Evolutionary conservation across 2,888 invertebrate genomes (phyloP).

Genomic region (Nymphalis urticae): DNA sequence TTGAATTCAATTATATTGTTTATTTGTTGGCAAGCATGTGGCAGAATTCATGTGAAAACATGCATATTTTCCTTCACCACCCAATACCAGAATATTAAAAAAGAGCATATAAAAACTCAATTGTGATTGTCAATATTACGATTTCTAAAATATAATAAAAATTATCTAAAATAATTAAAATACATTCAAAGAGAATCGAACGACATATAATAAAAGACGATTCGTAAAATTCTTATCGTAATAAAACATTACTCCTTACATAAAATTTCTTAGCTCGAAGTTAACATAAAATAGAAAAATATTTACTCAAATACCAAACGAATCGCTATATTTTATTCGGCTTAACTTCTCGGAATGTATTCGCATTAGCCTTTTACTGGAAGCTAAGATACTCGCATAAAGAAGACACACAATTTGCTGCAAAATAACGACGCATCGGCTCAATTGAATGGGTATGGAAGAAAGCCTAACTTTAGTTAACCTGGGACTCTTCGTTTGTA

Average conservation of each 20-base stretch:
- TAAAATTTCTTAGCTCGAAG: background rate
- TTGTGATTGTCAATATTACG: too few relatives aligned
- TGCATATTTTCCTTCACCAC: too few relatives aligned
- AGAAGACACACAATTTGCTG: constrained; percentile 50
- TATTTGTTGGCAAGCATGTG: too few relatives aligned
- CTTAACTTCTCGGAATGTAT: constrained; percentile 30
- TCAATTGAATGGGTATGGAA: constrained; percentile 53
- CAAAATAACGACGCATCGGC: constrained; percentile 45
- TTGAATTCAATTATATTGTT: too few relatives aligned
- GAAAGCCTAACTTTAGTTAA: constrained; percentile 36
- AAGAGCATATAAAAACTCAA: too few relatives aligned
- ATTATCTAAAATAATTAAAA: too few relatives aligned
- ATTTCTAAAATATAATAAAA: too few relatives aligned
- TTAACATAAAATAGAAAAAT: constrained; percentile 1
- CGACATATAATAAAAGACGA: background rate
- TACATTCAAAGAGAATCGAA: too few relatives aligned
- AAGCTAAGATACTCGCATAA: constrained; percentile 43
- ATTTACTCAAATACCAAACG: constrained; percentile 15
- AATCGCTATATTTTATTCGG: constrained; percentile 18
- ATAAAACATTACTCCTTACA: background rate
- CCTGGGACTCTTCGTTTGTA: constrained; percentile 37
- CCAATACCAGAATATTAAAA: too few relatives aligned
- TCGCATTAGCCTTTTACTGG: constrained; percentile 36
- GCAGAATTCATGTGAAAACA: too few relatives aligned
- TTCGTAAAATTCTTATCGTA: background rate